Conservation (phyloP, 2,113 vertebrate genomes). For the Sardina pilchardus region DNA sequence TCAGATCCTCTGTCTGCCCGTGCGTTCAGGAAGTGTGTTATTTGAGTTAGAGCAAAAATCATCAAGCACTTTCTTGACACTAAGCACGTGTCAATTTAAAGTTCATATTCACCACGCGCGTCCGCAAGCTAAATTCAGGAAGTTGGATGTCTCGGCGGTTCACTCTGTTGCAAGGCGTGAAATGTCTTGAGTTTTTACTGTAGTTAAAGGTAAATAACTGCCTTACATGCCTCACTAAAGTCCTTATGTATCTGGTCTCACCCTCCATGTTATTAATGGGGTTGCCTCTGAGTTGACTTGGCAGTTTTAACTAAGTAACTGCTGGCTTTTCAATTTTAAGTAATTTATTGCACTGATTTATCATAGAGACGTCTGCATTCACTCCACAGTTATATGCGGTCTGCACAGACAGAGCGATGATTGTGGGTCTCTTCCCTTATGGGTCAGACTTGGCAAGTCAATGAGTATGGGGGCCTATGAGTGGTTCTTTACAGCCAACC, state of each 20-base stretch:
- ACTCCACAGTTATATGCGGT: neutral
- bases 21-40: neutral
- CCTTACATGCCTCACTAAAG: too few relatives aligned
- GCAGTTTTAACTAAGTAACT: too few relatives aligned
- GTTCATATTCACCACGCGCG: constrained; percentile 41
- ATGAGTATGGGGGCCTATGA: too few relatives aligned
- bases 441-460: neutral
- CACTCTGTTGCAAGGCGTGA: neutral
- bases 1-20: neutral
- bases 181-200: neutral
- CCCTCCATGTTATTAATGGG: too few relatives aligned
- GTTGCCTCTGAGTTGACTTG: too few relatives aligned
- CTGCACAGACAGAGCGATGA: too few relatives aligned
- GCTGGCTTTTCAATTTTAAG: too few relatives aligned
- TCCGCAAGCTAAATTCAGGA: constrained; percentile 33
- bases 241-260: too few relatives aligned
- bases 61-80: neutral
- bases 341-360: too few relatives aligned
- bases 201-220: too few relatives aligned
- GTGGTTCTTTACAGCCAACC: neutral
- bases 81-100: constrained; percentile 50
- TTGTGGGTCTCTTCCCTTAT: neutral
- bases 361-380: too few relatives aligned
- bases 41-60: neutral
- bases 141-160: constrained; percentile 12